Conservation (phyloP, 2,888 invertebrate genomes). For the Paralinhomoeus sp. region DNA sequence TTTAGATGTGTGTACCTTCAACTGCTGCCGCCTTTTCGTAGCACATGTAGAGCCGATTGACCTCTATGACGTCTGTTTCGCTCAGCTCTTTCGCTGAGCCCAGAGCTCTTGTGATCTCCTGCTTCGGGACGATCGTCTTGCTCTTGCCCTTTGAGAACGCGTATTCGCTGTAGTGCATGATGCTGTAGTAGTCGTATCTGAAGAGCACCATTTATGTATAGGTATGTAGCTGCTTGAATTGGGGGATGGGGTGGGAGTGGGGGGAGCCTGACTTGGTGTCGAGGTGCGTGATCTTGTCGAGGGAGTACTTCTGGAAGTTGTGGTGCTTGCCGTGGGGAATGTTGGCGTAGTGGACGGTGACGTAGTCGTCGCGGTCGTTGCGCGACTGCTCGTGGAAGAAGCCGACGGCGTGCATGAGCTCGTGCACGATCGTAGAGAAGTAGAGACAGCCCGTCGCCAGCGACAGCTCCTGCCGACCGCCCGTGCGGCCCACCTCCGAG, state of each 20-base stretch:
- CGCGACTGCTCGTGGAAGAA: slow-evolving; percentile 24
- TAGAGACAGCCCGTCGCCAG: slow-evolving; percentile 20
- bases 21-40: too few relatives aligned
- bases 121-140: slow-evolving; percentile 24
- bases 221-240: too few relatives aligned
- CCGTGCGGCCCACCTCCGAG: slow-evolving; percentile 22
- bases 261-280: slow-evolving; percentile 7
- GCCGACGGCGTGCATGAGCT: slow-evolving; percentile 18
- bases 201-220: too few relatives aligned
- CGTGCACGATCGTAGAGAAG: slow-evolving; percentile 24
- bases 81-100: too few relatives aligned
- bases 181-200: too few relatives aligned
- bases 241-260: too few relatives aligned
- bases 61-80: too few relatives aligned
- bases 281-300: slow-evolving; percentile 19
- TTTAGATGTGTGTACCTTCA: too few relatives aligned
- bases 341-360: slow-evolving; percentile 3
- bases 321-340: slow-evolving; percentile 9
- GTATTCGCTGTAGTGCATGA: slow-evolving; percentile 26
- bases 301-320: slow-evolving; percentile 23
- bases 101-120: too few relatives aligned
- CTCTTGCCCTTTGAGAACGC: slow-evolving; percentile 14
- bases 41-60: too few relatives aligned
- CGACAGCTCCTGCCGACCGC: slow-evolving; percentile 18
- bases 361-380: slow-evolving; percentile 9